Evolutionary conservation across 2,888 invertebrate genomes (phyloP), one percentile per base, ranked within the genome.

Genomic region (Agyllia agylla): DNA sequence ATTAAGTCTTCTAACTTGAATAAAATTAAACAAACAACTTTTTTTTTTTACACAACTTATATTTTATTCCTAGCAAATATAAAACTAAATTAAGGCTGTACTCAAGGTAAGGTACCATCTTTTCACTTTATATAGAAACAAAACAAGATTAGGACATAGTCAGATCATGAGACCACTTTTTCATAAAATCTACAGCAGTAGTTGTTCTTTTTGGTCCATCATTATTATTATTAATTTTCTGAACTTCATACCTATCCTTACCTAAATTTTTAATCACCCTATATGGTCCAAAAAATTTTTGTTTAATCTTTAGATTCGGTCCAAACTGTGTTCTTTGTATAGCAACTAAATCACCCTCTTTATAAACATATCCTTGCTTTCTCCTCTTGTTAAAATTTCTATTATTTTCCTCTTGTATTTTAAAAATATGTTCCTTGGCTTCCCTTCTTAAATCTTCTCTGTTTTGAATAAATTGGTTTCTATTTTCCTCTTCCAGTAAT

Each of bases 151-250:
- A 49, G 49, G 49, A 49, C 49, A 49, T 49, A 49, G 49, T 49
- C 49, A 49, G 49, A 49, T n/a, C 49, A 49, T 70, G 13, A 70
- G 70, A 27, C 70, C 80, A 80, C 11, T 20, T 20, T 20, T 80
- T 80, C 80, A 80, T 80, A 80, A 24, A 80, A 17, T 80, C 80
- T 80, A 38, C 80, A 38, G 38, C 42, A 20, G 80, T 80, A n/a
- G 80, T 35, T 27, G 80, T 80, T 70, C 27, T 70, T 24, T 24
- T 70, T 4, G 70, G 70, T 24, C 70, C 70, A 1, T 70, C 70
- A 20, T 70, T 9, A 24, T 27, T 27, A 11, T 27, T 70, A 13
- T 70, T 70, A 24, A 70, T 27, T 27, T 70, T 70, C 24, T 70
- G 24, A 17, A 70, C 70, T 27, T 70, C 70, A 13, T 70, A 70